Evolutionary conservation across 2,888 invertebrate species (phyloP), one percentile per base, ranked within the genome.

Genomic region (Charanyca ferruginea): DNA sequence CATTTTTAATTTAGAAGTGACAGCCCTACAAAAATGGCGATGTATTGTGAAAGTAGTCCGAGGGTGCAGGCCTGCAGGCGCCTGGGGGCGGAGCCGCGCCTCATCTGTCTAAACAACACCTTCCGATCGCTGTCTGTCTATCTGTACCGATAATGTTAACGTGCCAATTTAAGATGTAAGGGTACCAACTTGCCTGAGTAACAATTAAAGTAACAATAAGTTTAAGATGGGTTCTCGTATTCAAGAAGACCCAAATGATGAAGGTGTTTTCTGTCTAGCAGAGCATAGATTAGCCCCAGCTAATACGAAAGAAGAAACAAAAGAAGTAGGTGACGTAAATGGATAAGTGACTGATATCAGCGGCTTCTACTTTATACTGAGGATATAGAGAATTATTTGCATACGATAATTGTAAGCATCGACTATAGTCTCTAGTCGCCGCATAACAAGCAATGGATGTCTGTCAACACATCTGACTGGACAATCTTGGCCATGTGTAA

Each of bases 61-160:
- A 75, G 57, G 88, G 85, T 79, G 71, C 73, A 70, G 77, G 74
- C 83, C 81, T 76, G 73, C 77, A 68, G 77, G 77, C 85, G 85
- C 71, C 79, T 77, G 81, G 75, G 67, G 85, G 86, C 85, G 86
- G 80, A 68, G 73, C 67, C 67, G 81, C 71, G 76, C 78, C 83
- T 79, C 87, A 86, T 88, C 88, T 84, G 80, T 87, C 87, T 86
- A 81, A 84, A 87, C 81, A 88, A 85, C 87, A 86, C 70, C 77
- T 81, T 63, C 65, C 67, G 66, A 74, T 80, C 65, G 23, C 76
- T 53, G 63, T 54, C 42, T 57, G 52, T 59, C 63, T 58, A 77
- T 76, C 73, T 67, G n/a, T 45, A 35, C 25, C 45, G 74, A 79
- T 77, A 77, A 72, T 81, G 69, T 65, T 76, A 81, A 80, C 73